phyloP scores from a whole-genome alignment of 2,888 invertebrate species.

The Aphodius granarius region DNA sequence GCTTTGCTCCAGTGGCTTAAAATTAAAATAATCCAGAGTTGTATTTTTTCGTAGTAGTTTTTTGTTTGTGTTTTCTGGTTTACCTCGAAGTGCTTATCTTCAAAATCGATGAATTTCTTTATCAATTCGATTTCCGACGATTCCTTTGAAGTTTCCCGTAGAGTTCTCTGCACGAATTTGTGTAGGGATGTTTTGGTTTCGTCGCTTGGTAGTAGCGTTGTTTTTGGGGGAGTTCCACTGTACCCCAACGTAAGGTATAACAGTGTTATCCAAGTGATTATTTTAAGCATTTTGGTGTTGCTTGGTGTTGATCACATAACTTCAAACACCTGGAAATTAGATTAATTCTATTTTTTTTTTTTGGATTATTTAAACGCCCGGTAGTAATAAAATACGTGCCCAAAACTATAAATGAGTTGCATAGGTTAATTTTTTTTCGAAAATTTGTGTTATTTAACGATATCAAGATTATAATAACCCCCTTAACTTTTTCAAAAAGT shows the following conservation, averaged over 20 bases:
- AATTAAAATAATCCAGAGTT: not conserved
- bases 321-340: not conserved
- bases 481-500: too few species aligned
- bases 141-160: not conserved
- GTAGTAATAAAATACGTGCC: too few species aligned
- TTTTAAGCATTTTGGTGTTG: not conserved
- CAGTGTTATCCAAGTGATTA: not conserved
- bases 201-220: not conserved
- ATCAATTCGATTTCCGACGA: not conserved
- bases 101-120: constrained; percentile 58
- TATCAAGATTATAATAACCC: too few species aligned
- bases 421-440: too few species aligned
- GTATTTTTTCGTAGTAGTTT: too few species aligned
- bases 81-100: constrained; percentile 51
- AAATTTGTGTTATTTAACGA: too few species aligned
- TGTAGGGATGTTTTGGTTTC: not conserved
- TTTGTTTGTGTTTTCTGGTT: too few species aligned
- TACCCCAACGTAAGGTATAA: not conserved
- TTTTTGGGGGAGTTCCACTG: not conserved
- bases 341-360: not conserved
- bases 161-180: not conserved
- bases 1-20: not conserved
- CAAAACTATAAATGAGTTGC: too few species aligned
- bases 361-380: too few species aligned
- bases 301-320: not conserved